A percentile compares a stretch with the other conserved stretches of the same genome.
Conservation (phyloP, 2,797 vertebrate genomes). For the Diglossa cyanea region DNA sequence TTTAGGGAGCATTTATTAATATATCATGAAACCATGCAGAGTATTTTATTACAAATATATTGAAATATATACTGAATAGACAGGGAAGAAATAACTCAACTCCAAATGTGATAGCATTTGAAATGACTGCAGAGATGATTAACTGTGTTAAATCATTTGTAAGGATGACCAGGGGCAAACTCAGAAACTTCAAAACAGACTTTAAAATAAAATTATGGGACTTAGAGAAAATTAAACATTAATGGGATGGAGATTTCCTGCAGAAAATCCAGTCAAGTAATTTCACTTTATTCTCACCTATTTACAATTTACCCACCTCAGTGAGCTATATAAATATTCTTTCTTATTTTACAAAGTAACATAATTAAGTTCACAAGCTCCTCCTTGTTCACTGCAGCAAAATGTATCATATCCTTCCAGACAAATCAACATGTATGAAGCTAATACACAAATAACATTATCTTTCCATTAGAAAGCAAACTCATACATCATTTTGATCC, state of each 20-base stretch:
- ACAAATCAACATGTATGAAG: neutral
- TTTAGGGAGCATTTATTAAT: neutral
- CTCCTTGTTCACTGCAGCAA: neutral
- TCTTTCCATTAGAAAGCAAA: neutral
- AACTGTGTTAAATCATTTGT: neutral
- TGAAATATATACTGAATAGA: neutral
- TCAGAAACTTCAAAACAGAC: slow-evolving; percentile 7
- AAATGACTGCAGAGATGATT: slow-evolving; percentile 10
- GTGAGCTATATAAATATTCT: neutral
- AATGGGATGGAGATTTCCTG: neutral
- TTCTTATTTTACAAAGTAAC: neutral
- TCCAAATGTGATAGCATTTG: neutral
- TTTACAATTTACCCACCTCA: neutral
- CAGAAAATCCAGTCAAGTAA: neutral
- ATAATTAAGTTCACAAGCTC: neutral
- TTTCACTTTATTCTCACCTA: neutral
- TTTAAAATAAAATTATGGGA: neutral
- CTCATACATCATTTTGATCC: neutral
- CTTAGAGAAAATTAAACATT: slow-evolving; percentile 22
- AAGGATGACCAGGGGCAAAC: slow-evolving; percentile 22
- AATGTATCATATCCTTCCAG: neutral
- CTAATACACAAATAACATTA: neutral
- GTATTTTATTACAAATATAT: neutral
- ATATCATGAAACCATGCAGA: neutral
- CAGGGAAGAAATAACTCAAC: neutral